Evolutionary conservation across 2,797 vertebrate species (phyloP).

Genomic region (Pseudomugil gertrudae): DNA sequence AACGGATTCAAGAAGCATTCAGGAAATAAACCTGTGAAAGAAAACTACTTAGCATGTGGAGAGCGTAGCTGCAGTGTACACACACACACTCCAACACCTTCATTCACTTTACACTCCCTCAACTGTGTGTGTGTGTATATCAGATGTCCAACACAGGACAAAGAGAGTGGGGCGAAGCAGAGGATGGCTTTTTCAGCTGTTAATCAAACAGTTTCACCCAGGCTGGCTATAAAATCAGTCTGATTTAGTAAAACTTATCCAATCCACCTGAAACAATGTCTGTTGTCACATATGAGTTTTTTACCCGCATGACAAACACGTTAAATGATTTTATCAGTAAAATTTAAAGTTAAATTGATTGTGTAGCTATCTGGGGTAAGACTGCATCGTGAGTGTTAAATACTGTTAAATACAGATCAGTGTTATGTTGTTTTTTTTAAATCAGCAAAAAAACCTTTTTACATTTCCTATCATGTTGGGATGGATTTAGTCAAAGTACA

Average conservation of each 20-base stretch:
- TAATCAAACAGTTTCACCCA: neutral
- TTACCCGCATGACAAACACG: neutral
- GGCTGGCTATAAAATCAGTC: neutral
- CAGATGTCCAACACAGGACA: slow-evolving; percentile 2
- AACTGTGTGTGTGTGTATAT: neutral
- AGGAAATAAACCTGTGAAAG: slow-evolving; percentile 51
- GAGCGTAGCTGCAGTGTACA: slow-evolving; percentile 1
- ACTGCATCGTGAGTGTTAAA: neutral
- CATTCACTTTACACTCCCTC: slow-evolving; percentile 24
- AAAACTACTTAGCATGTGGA: slow-evolving; percentile 47
- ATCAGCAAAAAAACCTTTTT: neutral
- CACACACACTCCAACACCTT: slow-evolving; percentile 26
- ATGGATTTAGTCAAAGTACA: neutral
- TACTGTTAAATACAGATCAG: no score
- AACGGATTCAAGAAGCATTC: slow-evolving; percentile 33
- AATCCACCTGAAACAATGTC: neutral
- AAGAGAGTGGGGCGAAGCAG: neutral
- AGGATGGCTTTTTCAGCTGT: slow-evolving; percentile 5
- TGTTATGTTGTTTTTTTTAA: no score
- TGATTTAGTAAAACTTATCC: neutral
- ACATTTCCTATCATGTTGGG: neutral
- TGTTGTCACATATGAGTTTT: neutral
- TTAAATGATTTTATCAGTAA: neutral
- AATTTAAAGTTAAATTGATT: neutral
- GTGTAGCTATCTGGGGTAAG: neutral